These are phyloP conservation scores for Microplitis mediator DNA, from an alignment of 1,140 invertebrate genomes.

Conservation along the genomic window DNA sequence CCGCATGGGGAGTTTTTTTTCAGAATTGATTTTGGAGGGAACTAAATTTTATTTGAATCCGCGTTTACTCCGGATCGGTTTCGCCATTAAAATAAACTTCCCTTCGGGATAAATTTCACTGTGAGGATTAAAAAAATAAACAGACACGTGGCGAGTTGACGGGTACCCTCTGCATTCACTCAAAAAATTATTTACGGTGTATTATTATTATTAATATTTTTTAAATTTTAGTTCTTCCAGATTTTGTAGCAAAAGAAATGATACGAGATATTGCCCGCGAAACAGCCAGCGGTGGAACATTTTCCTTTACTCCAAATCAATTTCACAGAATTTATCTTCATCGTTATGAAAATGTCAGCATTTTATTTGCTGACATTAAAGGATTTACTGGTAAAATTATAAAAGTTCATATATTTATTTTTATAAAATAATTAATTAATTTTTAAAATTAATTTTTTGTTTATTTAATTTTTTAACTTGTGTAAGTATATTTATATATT, in stretches of 20 bases:
- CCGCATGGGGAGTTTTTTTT: no score
- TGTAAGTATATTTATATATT: neutral
- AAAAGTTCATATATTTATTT: neutral
- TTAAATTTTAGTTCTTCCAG: constrained; percentile 81
- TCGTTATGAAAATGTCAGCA: constrained; percentile 95
- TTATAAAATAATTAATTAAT: neutral
- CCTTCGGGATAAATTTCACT: no score
- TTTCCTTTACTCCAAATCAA: constrained; percentile 77
- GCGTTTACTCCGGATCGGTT: no score
- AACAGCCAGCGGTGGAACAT: constrained; percentile 71
- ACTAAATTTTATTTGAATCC: no score
- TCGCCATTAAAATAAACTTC: no score
- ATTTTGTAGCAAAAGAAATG: constrained; percentile 95
- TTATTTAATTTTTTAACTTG: neutral
- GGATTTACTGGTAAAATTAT: constrained; percentile 83
- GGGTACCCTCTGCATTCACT: no score
- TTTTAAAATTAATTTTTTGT: constrained; percentile 8
- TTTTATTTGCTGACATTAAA: constrained; percentile 98
- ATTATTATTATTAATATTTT: constrained; percentile 10
- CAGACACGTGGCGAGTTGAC: no score
- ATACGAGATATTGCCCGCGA: constrained; percentile 83
- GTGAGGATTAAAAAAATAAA: no score
- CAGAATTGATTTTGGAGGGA: no score
- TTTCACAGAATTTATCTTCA: constrained; percentile 99
- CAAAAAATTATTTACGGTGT: neutral